These are phyloP conservation scores for Lasioglossum leucozonium DNA, from an alignment of 2,888 invertebrate species.

Conservation along the genomic window DNA sequence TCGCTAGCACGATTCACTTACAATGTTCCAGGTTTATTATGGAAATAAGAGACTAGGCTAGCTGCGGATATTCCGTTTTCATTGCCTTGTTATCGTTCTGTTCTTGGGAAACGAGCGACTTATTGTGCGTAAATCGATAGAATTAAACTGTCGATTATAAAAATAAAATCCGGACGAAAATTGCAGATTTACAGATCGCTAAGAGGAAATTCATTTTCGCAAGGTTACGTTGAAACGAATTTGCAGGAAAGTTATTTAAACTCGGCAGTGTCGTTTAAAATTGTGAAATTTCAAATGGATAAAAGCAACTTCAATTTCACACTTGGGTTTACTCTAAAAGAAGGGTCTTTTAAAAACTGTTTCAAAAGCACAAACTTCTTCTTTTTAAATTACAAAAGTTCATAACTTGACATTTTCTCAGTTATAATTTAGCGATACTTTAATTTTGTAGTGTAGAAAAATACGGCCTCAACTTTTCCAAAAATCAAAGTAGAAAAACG, in stretches of 20 bases:
- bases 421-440: too few species aligned
- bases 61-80: neutral
- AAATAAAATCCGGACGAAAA: neutral
- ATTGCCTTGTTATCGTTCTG: neutral
- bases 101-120: neutral
- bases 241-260: neutral
- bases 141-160: neutral
- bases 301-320: neutral
- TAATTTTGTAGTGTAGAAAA: too few species aligned
- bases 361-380: too few species aligned
- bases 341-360: too few species aligned
- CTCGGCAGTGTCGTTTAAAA: too few species aligned
- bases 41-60: neutral
- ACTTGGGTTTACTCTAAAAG: too few species aligned
- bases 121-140: neutral
- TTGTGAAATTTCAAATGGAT: too few species aligned
- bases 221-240: neutral
- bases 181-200: neutral
- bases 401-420: too few species aligned
- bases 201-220: neutral
- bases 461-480: too few species aligned
- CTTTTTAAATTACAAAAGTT: too few species aligned
- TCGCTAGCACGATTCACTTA: neutral
- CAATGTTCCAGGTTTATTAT: neutral
- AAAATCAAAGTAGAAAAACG: too few species aligned